phyloP scores from a whole-genome alignment of 2,888 invertebrate species.

The Chrysolina americana region DNA sequence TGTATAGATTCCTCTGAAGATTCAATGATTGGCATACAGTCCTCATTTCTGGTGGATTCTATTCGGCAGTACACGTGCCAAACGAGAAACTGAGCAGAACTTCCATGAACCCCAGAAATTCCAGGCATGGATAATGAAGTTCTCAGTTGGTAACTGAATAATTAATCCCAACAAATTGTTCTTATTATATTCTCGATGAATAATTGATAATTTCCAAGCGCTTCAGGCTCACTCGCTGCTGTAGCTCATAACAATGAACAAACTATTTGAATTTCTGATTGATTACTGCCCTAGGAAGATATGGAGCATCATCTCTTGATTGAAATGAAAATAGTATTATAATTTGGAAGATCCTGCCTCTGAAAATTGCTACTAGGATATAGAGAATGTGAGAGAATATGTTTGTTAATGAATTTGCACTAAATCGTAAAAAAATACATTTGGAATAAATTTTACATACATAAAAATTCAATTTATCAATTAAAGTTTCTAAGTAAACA shows the following conservation, averaged over 20 bases:
- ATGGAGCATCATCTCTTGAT: no score
- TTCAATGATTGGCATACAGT: no score
- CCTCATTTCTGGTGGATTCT: neutral
- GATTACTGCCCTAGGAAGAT: neutral
- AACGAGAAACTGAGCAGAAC: neutral
- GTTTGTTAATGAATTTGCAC: no score
- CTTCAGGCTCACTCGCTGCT: neutral
- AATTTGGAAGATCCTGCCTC: no score
- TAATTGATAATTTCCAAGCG: neutral
- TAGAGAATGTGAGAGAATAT: no score
- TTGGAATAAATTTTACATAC: no score
- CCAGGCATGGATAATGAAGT: neutral
- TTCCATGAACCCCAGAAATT: neutral
- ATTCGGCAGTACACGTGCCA: neutral
- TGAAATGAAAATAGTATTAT: no score
- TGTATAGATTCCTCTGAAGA: no score
- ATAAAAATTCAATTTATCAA: no score
- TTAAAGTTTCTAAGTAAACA: no score
- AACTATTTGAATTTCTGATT: slow-evolving; percentile 5
- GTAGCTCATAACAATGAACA: neutral
- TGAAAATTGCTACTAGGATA: no score
- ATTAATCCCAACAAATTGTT: neutral
- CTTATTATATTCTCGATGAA: neutral
- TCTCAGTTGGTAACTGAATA: neutral
- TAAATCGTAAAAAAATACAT: no score